Evolutionary conservation across 1,140 invertebrate species (phyloP).

Genomic region (Pomacea maculata): DNA sequence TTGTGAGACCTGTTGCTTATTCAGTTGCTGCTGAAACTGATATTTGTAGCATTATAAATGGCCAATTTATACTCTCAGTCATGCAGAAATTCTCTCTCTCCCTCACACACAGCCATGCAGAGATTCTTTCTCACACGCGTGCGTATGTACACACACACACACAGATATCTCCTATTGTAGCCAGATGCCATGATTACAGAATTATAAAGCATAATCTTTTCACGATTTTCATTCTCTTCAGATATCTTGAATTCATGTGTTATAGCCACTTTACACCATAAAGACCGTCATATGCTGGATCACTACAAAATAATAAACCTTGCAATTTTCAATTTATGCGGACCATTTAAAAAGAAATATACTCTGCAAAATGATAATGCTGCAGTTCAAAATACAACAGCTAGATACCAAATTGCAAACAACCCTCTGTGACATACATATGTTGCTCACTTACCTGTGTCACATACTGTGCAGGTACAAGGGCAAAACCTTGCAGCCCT

Average conservation of each 20-base stretch:
- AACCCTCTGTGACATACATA: too few species aligned
- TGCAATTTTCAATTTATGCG: not conserved
- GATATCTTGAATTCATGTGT: not conserved
- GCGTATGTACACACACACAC: too few species aligned
- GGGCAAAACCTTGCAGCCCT: conserved; percentile 67
- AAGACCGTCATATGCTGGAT: not conserved
- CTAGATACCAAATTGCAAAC: not conserved
- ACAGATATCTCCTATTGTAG: too few species aligned
- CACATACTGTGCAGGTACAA: conserved; percentile 73
- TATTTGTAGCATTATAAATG: not conserved
- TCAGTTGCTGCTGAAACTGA: conserved; percentile 24
- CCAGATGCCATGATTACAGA: too few species aligned
- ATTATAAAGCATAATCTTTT: not conserved
- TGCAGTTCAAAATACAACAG: not conserved
- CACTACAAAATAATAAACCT: not conserved
- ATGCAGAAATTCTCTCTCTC: too few species aligned
- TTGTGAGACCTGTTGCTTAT: conserved; percentile 13
- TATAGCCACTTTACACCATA: not conserved
- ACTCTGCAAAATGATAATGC: not conserved
- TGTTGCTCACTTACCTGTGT: conserved; percentile 59
- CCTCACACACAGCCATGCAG: too few species aligned
- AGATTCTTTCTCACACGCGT: too few species aligned
- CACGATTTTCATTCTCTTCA: not conserved
- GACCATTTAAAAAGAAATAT: not conserved
- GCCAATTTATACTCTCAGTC: too few species aligned